Base-by-base conservation (phyloP, 2,797 vertebrate species). In the Pseudotriccus pelzelni region DNA sequence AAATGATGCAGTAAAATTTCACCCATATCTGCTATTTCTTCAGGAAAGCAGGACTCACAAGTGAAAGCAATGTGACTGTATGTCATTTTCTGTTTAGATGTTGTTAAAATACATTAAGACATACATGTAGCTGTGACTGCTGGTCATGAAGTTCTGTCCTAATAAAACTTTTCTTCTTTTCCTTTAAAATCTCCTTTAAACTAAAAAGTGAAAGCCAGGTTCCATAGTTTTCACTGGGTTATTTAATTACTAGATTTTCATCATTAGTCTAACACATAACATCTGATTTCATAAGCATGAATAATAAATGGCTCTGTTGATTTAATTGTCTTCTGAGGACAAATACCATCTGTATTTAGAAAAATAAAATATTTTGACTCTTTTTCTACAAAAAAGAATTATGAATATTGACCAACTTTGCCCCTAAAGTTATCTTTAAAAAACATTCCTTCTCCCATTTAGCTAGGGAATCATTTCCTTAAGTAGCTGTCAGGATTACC, bases 191-290 rank as follows among this genome's bases (percentile, higher is more conserved):
- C 23, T 90, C 36, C 43, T 87, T 91, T 77, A 82, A 94, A 92
- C 85, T 64, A 85, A 58, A 62, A 87, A 80, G 58, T 49, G 58
- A 87, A 91, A 91, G 23, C 36, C 58, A 83, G 32, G 78, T 68
- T 84, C 62, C 62, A 53, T 9, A 79, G 43, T 37, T 94, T 77
- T 80, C 69, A 47, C n/a, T 72, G 43, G 18, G 44, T 87, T 84
- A 84, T 82, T 93, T 94, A 89, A 92, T 76, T 66, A 82, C 39
- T 49, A 67, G 55, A 76, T 84, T 93, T 89, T 90, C 79, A 92
- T 85, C 41, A 64, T 80, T 70, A 92, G 56, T 67, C 60, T 60
- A 92, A 55, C 1, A 7, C 63, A 73, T 36, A 94, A 84, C 84
- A 91, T 82, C 67, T 84, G 68, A 93, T 77, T 90, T 80, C 81